These are phyloP conservation scores for Burhinus oedicnemus DNA, from an alignment of 2,113 vertebrate genomes.

Conservation along the genomic window DNA sequence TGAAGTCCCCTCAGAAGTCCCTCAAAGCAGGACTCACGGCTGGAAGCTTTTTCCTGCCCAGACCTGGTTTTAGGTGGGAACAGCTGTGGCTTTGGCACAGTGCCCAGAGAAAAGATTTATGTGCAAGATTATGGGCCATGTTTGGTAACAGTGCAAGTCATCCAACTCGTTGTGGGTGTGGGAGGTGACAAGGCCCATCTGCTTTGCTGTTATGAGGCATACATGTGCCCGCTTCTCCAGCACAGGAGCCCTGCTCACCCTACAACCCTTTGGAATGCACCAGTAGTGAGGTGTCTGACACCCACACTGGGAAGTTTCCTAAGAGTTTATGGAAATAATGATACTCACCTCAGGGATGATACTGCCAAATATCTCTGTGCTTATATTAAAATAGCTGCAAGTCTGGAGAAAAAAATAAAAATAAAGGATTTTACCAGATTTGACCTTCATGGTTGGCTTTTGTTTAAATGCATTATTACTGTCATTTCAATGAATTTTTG, in stretches of 20 bases:
- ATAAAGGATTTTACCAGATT: background rate
- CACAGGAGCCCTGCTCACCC: background rate
- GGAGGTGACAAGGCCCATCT: background rate
- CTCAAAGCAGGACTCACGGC: background rate
- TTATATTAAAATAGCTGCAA: constrained; percentile 66
- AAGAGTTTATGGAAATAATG: background rate
- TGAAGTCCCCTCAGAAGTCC: background rate
- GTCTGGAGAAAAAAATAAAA: constrained; percentile 47
- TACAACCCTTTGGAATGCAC: background rate
- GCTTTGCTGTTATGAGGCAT: background rate
- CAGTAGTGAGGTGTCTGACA: background rate
- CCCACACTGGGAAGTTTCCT: background rate
- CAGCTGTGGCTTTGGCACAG: background rate
- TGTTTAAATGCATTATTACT: background rate
- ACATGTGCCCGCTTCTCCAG: accelerated
- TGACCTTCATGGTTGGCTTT: background rate
- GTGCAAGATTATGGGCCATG: background rate
- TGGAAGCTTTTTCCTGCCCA: background rate
- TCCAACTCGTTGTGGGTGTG: background rate
- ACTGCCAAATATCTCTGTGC: constrained; percentile 66
- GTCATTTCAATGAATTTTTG: background rate
- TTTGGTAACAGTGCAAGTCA: background rate
- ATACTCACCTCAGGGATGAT: constrained; percentile 71
- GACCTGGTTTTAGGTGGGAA: background rate
- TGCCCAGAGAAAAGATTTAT: background rate